Conservation (phyloP, 2,113 vertebrate genomes). For the Progne subis region DNA sequence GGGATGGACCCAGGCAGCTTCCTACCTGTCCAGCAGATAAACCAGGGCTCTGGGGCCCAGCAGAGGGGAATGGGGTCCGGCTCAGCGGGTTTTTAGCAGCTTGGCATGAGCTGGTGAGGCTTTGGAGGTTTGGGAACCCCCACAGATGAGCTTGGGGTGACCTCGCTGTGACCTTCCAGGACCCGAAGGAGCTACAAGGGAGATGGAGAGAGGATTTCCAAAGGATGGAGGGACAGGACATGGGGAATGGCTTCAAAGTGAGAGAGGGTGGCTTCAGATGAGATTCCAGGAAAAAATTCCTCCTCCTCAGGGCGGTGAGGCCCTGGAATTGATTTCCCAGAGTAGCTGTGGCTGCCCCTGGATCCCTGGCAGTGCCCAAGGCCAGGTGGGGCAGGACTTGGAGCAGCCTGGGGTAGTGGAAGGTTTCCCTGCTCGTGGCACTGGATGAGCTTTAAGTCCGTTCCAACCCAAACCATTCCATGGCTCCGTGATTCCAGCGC, state of each 20-base stretch:
- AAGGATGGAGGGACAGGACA: not conserved
- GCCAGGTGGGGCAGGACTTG: not conserved
- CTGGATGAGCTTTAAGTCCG: not conserved
- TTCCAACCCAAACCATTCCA: not conserved
- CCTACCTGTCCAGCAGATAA: not conserved
- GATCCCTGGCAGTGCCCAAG: not conserved
- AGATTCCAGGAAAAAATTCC: not conserved
- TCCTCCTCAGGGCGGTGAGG: not conserved
- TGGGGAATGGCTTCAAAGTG: not conserved
- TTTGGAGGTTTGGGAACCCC: not conserved
- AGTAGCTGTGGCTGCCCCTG: not conserved
- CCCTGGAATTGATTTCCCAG: not conserved
- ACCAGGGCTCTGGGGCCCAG: not conserved
- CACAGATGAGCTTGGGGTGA: not conserved
- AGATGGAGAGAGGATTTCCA: not conserved
- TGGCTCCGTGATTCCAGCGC: fast-evolving
- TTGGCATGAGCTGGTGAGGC: not conserved
- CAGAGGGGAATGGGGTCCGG: not conserved
- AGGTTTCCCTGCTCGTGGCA: not conserved
- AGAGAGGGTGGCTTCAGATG: not conserved
- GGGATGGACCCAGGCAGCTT: not conserved
- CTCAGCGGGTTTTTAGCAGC: not conserved
- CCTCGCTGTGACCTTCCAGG: not conserved
- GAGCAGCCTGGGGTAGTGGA: not conserved
- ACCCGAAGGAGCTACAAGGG: not conserved